Conservation (phyloP, 1,140 invertebrate genomes). For the Caenorhabditis inopinata region DNA sequence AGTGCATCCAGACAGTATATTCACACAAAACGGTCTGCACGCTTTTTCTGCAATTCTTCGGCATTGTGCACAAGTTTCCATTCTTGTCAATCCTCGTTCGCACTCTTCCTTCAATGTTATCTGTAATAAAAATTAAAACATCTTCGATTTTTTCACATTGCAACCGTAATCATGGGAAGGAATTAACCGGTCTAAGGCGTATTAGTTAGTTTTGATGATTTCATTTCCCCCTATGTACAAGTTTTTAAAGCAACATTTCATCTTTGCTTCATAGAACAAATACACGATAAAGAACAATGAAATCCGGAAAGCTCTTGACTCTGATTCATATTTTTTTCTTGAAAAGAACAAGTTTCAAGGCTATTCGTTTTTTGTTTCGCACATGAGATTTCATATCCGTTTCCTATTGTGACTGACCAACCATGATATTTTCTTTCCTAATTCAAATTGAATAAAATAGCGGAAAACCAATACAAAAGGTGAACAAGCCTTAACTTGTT, state of each 20-base stretch:
- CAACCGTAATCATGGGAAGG: not conserved
- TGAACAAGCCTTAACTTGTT: not conserved
- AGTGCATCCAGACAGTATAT: not conserved
- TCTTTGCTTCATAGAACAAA: not conserved
- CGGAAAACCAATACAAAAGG: not conserved
- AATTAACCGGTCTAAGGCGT: not conserved
- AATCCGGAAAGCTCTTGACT: not conserved
- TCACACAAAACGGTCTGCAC: not conserved
- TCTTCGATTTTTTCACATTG: not conserved
- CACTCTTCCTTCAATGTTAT: conserved; percentile 7
- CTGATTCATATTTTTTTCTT: not conserved
- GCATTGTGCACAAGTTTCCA: not conserved
- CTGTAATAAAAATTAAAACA: not conserved
- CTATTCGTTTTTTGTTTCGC: not conserved
- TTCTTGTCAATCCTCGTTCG: not conserved
- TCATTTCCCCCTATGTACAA: not conserved
- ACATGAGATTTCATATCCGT: not conserved
- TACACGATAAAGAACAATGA: not conserved
- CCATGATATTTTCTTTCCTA: too few species aligned
- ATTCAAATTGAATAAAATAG: not conserved
- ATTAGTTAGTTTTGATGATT: not conserved
- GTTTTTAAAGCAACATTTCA: too few species aligned
- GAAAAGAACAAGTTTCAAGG: not conserved
- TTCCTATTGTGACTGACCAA: not conserved
- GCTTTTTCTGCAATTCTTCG: not conserved